Conservation (phyloP, 2,888 invertebrate genomes). For the Drosophila tripunctata region DNA sequence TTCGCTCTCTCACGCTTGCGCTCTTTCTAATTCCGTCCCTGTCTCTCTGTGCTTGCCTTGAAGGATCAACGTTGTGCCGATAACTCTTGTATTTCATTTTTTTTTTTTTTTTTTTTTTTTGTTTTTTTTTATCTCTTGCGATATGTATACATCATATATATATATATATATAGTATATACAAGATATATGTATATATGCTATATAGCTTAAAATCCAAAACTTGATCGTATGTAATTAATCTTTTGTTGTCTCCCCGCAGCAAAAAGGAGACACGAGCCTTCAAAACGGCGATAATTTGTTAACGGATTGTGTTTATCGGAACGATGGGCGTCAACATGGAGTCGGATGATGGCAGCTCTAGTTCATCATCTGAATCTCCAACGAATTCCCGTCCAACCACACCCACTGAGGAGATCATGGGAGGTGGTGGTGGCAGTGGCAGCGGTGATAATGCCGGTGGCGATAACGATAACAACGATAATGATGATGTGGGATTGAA, state of each 20-base stretch:
- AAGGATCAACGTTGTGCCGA: constrained; percentile 29
- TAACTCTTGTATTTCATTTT: no score
- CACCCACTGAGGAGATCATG: constrained; percentile 57
- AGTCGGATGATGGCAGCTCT: constrained; percentile 83
- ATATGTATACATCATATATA: constrained; percentile 9
- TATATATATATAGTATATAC: not conserved
- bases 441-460: not conserved
- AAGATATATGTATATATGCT: not conserved
- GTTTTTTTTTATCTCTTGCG: constrained; percentile 11
- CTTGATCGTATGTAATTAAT: constrained; percentile 24
- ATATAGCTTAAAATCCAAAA: not conserved
- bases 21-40: not conserved
- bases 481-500: constrained; percentile 6
- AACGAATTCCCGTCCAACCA: constrained; percentile 82
- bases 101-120: no score
- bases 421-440: not conserved
- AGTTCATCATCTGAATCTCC: constrained; percentile 84
- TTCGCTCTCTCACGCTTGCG: not conserved
- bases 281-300: not conserved
- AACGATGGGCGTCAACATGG: constrained; percentile 64
- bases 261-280: not conserved
- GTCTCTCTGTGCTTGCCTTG: not conserved
- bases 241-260: constrained; percentile 32
- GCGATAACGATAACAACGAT: not conserved
- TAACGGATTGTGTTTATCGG: not conserved